Evolutionary conservation across 2,797 vertebrate genomes (phyloP).

Genomic region (Arrhamphus sclerolepis): DNA sequence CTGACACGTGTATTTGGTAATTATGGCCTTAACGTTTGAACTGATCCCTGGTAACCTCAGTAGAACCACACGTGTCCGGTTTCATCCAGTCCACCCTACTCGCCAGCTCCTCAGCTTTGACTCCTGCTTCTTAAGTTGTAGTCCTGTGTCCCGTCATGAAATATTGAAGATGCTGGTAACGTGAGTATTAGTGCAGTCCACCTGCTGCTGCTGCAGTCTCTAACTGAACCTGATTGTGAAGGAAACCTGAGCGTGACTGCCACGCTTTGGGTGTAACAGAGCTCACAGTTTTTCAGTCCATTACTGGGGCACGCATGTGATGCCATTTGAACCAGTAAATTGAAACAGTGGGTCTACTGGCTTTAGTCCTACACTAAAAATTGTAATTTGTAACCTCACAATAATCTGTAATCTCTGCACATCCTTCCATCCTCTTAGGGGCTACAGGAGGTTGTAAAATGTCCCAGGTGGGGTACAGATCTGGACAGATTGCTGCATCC

Average conservation of each 20-base stretch:
- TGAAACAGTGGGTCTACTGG: no score
- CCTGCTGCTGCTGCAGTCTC: constrained; percentile 48
- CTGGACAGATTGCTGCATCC: no score
- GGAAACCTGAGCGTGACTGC: constrained; percentile 62
- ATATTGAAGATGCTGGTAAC: constrained; percentile 72
- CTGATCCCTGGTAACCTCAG: constrained; percentile 46
- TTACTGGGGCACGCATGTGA: no score
- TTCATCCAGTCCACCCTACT: constrained; percentile 18
- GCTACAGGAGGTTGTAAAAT: no score
- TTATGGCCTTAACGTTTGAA: constrained; percentile 34
- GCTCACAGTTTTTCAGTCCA: constrained; percentile 15
- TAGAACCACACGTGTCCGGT: constrained; percentile 32
- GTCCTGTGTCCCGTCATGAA: constrained; percentile 59
- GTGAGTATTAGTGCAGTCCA: constrained; percentile 41
- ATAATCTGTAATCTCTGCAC: no score
- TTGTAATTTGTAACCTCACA: no score
- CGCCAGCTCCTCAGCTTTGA: constrained; percentile 33
- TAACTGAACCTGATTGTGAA: constrained; percentile 60
- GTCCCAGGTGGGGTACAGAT: no score
- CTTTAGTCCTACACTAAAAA: no score
- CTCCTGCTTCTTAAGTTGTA: constrained; percentile 56
- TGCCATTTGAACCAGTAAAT: constrained; percentile 23
- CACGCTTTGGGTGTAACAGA: constrained; percentile 57
- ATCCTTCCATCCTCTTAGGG: no score
- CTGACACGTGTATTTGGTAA: constrained; percentile 38